A percentile compares a stretch with the other conserved stretches of the same genome.
Evolutionary conservation across 2,797 vertebrate genomes (phyloP).

Genomic region (Helicolenus hilgendorfi): DNA sequence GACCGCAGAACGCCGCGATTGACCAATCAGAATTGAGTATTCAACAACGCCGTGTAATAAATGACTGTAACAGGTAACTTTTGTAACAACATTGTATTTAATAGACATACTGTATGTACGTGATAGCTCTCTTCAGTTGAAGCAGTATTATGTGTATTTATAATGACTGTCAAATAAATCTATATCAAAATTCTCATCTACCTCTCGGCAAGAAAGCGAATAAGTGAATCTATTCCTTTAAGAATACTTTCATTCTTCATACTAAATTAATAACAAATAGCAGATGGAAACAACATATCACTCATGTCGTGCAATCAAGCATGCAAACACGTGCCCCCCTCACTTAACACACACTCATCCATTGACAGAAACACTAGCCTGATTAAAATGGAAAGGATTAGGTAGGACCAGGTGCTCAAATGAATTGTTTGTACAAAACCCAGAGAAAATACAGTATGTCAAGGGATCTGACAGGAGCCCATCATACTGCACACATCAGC

Average conservation of each 20-base stretch:
- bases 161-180: no score
- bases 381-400: conserved; percentile 86
- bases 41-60: background rate
- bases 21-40: no score
- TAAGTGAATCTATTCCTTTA: background rate
- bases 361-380: conserved; percentile 73
- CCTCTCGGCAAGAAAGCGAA: background rate
- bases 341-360: conserved; percentile 53
- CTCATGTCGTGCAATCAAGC: conserved; percentile 16
- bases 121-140: background rate
- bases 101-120: background rate
- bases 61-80: background rate
- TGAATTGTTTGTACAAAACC: conserved; percentile 77
- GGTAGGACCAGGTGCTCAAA: conserved; percentile 72
- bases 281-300: conserved; percentile 35
- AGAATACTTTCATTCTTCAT: background rate
- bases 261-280: conserved; percentile 22
- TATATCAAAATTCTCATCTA: background rate
- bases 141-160: background rate
- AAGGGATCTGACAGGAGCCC: conserved; percentile 56
- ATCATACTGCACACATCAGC: conserved; percentile 55
- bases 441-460: conserved; percentile 68
- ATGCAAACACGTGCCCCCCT: conserved; percentile 23
- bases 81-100: background rate
- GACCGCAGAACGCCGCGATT: no score